These are phyloP conservation scores for Fragum sueziense DNA, from an alignment of 2,888 invertebrate genomes.

Conservation along the genomic window DNA sequence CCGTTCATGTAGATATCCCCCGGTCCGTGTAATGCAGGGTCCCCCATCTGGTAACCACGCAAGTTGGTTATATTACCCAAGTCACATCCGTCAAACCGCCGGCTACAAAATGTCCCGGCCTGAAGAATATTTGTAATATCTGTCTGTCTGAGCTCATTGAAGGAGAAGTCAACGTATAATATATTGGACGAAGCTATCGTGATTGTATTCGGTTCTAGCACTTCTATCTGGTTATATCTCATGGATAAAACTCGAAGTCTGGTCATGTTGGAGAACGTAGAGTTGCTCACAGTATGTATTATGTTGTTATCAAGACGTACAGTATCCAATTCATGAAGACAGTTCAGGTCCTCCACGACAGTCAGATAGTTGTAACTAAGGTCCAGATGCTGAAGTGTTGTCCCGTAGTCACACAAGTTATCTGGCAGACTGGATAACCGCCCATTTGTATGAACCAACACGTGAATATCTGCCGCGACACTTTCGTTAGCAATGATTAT, in stretches of 20 bases:
- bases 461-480: background rate
- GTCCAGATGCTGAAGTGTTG: slow-evolving; percentile 21
- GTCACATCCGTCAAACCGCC: slow-evolving; percentile 22
- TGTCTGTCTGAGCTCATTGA: slow-evolving; percentile 21
- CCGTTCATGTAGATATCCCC: slow-evolving; percentile 19
- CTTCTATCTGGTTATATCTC: slow-evolving; percentile 15
- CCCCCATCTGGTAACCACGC: background rate
- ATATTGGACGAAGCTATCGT: slow-evolving; percentile 24
- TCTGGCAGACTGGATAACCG: slow-evolving; percentile 21
- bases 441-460: slow-evolving; percentile 9
- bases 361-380: slow-evolving; percentile 29
- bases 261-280: slow-evolving; percentile 31
- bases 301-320: slow-evolving; percentile 30
- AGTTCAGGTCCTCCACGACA: slow-evolving; percentile 12
- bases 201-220: slow-evolving; percentile 25
- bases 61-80: background rate
- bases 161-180: slow-evolving; percentile 24
- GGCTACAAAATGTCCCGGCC: slow-evolving; percentile 32
- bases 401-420: slow-evolving; percentile 31
- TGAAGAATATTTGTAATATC: slow-evolving; percentile 37
- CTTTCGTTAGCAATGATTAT: background rate
- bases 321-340: slow-evolving; percentile 32
- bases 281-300: slow-evolving; percentile 21
- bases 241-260: slow-evolving; percentile 32
- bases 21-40: slow-evolving; percentile 16